Base-by-base conservation (phyloP, 2,113 vertebrate genomes). In the Nerophis lumbriciformis region DNA sequence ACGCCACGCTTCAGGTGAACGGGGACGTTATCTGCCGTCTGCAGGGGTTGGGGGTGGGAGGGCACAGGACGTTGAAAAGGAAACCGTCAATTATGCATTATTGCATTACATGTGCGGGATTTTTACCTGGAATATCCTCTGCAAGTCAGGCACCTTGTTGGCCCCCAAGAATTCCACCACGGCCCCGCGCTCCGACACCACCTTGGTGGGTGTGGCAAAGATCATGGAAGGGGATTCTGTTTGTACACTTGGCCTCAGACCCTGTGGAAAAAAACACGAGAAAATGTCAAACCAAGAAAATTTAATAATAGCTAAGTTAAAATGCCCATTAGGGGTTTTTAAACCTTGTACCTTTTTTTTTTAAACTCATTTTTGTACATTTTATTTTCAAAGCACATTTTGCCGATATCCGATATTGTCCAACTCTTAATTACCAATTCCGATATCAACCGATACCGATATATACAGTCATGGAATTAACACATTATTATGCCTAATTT, bases 1-100 rank as follows among this genome's bases (percentile, higher is more conserved):
- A 93, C 63, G 6, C 95, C 94, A 4, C 92, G 83, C 72, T 99
- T 98, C 84, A 98, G 77, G 79, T 98, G 92, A 44, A 98, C 71
- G 4, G 94, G 97, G 47, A 92, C 14, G 0, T 94, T 92, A 15
- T 98, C 94, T 1, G 92, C 53, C 62, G 77, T 90, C 95, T 95
- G 85, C 35, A 53, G 48, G 69, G 28, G 28, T 4, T 28, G 28
- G 44, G 28, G 28, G 56, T 0, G 39, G 67, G 19, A 19, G 28
- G 28, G 28, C 28, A 2, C 28, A 28, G 56, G 2, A 9, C 35
- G 16, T 15, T 2, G 52, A 1, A 52, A 58, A 47, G 4, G 45
- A 35, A 44, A 38, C 36, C 59, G 57, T 45, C 55, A 36, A 48
- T 63, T 36, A 10, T 35, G 35, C 14, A 3, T 28, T 28, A 28